A percentile compares a stretch with the other conserved stretches of the same genome.
Evolutionary conservation across 92 coral and sea anemone species (phyloP).

Genomic region (Phymanthus crucifer): DNA sequence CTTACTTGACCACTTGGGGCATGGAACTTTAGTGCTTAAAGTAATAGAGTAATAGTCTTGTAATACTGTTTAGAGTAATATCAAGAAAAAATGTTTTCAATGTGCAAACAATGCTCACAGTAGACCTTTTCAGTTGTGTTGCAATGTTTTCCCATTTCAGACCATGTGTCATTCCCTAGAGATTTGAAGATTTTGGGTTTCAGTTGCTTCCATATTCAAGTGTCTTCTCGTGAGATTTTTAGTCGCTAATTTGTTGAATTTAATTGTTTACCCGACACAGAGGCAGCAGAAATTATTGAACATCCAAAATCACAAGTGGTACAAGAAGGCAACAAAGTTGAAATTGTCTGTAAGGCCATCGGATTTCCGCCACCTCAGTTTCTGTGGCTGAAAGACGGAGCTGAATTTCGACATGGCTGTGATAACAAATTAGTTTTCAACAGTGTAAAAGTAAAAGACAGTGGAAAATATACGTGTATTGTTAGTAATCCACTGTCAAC

Average conservation of each 20-base stretch:
- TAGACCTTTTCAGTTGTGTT: too few relatives aligned
- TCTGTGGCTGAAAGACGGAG: slow-evolving; percentile 82
- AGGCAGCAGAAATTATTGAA: slow-evolving; percentile 74
- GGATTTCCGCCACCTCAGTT: slow-evolving; percentile 85
- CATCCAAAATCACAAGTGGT: slow-evolving; percentile 78
- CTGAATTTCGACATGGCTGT: slow-evolving; percentile 64
- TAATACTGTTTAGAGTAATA: too few relatives aligned
- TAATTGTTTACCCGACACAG: slow-evolving; percentile 21
- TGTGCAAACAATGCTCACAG: too few relatives aligned
- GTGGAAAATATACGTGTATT: slow-evolving; percentile 71
- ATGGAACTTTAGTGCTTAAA: too few relatives aligned
- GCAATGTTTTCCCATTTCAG: too few relatives aligned
- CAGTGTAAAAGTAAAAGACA: slow-evolving; percentile 41
- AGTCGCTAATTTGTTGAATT: neutral
- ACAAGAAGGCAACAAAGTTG: slow-evolving; percentile 58
- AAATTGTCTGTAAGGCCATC: slow-evolving; percentile 60
- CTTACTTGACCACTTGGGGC: too few relatives aligned
- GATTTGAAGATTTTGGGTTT: too few relatives aligned
- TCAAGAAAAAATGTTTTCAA: too few relatives aligned
- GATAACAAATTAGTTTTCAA: slow-evolving; percentile 60
- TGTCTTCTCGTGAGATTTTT: too few relatives aligned
- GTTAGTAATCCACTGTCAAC: slow-evolving; percentile 59
- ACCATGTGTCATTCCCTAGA: too few relatives aligned
- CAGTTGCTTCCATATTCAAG: too few relatives aligned
- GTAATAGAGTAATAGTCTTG: too few relatives aligned